Conservation (phyloP, 2,113 vertebrate genomes). For the Oreotrochilus melanogaster region DNA sequence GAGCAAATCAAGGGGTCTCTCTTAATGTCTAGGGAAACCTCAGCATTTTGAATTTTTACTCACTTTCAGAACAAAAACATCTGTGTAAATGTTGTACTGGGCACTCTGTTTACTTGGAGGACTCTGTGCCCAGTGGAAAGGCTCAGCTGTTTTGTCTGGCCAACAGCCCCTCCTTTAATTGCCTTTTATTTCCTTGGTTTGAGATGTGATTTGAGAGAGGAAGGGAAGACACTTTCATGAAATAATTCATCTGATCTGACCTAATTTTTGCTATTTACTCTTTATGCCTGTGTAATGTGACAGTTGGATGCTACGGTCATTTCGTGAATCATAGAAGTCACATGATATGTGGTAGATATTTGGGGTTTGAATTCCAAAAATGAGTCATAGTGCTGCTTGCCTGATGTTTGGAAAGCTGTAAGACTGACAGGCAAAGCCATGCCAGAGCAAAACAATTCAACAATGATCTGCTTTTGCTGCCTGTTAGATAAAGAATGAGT, state of each 20-base stretch:
- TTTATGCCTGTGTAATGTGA: neutral
- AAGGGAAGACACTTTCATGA: neutral
- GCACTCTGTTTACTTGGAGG: neutral
- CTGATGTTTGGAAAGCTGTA: slow-evolving; percentile 8
- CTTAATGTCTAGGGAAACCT: neutral
- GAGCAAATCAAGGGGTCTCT: neutral
- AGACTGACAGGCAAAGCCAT: neutral
- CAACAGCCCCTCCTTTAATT: neutral
- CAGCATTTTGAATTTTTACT: neutral
- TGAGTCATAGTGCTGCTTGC: slow-evolving; percentile 40
- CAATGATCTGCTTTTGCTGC: neutral
- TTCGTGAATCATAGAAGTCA: slow-evolving; percentile 47
- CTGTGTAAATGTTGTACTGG: neutral
- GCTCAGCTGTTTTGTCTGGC: neutral
- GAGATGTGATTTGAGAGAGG: neutral
- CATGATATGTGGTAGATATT: neutral
- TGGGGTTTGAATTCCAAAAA: slow-evolving; percentile 31
- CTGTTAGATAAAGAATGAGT: neutral
- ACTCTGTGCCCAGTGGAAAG: neutral
- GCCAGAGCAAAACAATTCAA: slow-evolving; percentile 35
- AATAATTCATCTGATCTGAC: neutral
- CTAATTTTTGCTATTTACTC: neutral
- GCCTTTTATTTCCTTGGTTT: neutral
- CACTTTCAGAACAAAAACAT: neutral
- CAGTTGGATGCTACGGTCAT: neutral